Conservation (phyloP, 37 sponge, comb jelly and placozoan species). For the Diacarnus erythraeanus region DNA sequence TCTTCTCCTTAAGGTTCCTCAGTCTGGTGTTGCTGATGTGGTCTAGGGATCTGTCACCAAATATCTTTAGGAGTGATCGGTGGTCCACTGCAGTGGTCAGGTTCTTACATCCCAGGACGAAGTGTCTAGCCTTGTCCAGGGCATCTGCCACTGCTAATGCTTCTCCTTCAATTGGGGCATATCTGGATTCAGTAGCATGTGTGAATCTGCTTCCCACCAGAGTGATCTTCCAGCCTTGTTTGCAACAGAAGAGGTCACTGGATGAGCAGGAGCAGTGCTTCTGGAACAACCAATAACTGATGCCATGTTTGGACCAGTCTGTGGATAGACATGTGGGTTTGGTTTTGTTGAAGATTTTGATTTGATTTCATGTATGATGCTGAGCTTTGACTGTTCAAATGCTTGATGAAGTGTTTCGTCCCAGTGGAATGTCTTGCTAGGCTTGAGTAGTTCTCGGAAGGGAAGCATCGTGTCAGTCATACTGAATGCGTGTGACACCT, state of each 20-base stretch:
- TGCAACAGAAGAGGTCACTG: constrained; percentile 30
- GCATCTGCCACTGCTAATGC: constrained; percentile 49
- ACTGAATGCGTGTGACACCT: constrained; percentile 50
- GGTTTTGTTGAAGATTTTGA: constrained; percentile 50
- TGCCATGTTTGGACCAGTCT: constrained; percentile 44
- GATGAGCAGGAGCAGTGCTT: constrained; percentile 49
- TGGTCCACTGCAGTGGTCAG: constrained; percentile 49
- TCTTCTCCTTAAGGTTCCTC: constrained; percentile 46
- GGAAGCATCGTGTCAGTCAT: constrained; percentile 49
- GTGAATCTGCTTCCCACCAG: constrained; percentile 46
- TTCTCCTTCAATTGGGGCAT: constrained; percentile 47
- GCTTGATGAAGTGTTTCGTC: constrained; percentile 31
- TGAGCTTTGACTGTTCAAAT: constrained; percentile 46
- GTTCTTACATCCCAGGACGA: constrained; percentile 42
- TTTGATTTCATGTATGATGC: constrained; percentile 35
- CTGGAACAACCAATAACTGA: constrained; percentile 42
- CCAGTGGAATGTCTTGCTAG: constrained; percentile 44
- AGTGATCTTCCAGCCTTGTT: constrained; percentile 52
- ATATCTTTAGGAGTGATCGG: constrained; percentile 41
- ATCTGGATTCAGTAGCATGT: constrained; percentile 45
- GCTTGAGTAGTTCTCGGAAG: constrained; percentile 44
- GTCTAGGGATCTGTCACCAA: constrained; percentile 49
- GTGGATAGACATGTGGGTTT: constrained; percentile 50
- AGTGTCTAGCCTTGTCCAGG: constrained; percentile 48
- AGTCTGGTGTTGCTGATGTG: constrained; percentile 42